Evolutionary conservation across 2,797 vertebrate genomes (phyloP).

Genomic region (Erithacus rubecula): DNA sequence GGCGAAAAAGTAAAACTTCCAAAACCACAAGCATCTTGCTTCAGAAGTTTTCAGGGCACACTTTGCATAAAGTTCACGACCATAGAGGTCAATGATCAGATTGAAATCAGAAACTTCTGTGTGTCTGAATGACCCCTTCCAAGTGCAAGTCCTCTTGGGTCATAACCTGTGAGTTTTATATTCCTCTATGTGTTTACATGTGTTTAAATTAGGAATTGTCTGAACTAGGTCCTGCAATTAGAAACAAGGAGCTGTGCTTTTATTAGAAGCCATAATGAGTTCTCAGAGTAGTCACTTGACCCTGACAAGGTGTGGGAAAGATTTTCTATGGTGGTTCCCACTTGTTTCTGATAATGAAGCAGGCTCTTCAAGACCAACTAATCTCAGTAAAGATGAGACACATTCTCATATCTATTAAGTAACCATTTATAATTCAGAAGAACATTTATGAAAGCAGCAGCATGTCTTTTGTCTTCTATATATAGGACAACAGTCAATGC

Average conservation of each 20-base stretch:
- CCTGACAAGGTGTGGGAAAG: constrained; percentile 19
- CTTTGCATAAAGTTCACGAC: neutral
- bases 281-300: constrained; percentile 43
- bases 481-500: neutral
- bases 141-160: neutral
- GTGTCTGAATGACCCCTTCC: neutral
- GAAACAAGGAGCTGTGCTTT: constrained; percentile 32
- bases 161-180: neutral
- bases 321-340: constrained; percentile 7
- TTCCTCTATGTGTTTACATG: neutral
- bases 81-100: neutral
- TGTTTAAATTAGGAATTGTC: constrained; percentile 37
- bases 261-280: constrained; percentile 29
- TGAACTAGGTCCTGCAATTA: neutral
- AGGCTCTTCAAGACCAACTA: constrained; percentile 11
- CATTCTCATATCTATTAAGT: constrained; percentile 7
- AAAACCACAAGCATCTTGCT: neutral
- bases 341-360: constrained; percentile 40
- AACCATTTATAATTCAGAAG: constrained; percentile 9
- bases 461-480: constrained; percentile 5
- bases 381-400: constrained; percentile 26
- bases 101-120: neutral
- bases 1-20: neutral
- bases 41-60: neutral
- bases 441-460: neutral